These are phyloP conservation scores for Phlogophora meticulosa DNA, from an alignment of 2,888 invertebrate genomes.

Conservation along the genomic window DNA sequence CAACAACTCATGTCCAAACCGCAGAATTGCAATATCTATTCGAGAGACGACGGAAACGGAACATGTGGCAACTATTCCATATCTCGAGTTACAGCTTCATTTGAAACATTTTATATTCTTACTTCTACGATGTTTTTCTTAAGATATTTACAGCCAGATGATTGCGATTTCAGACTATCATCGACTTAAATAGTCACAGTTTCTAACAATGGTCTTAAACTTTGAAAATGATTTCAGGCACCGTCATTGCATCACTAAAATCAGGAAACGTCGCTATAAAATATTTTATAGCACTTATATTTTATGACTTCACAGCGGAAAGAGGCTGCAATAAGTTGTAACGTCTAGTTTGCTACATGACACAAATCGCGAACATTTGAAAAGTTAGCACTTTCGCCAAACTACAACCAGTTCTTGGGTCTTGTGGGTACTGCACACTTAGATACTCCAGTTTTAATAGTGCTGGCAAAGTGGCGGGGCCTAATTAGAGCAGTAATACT, in stretches of 20 bases:
- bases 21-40: constrained; percentile 68
- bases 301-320: constrained; percentile 49
- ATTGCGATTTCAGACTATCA: constrained; percentile 6
- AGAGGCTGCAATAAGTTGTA: constrained; percentile 35
- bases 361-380: constrained; percentile 33
- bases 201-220: constrained; percentile 20
- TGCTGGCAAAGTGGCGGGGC: constrained; percentile 8
- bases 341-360: constrained; percentile 41
- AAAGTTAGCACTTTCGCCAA: constrained; percentile 52
- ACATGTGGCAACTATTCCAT: constrained; percentile 69
- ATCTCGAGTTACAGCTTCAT: constrained; percentile 32
- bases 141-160: background rate
- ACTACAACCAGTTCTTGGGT: constrained; percentile 32
- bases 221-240: constrained; percentile 19
- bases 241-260: constrained; percentile 32
- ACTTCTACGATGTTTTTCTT: constrained; percentile 16
- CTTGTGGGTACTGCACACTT: constrained; percentile 30
- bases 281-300: constrained; percentile 51
- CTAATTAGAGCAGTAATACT: constrained; percentile 41
- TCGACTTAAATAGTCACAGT: background rate
- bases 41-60: constrained; percentile 66
- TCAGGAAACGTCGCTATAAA: constrained; percentile 43
- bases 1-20: constrained; percentile 54
- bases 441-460: constrained; percentile 40
- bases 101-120: constrained; percentile 11